Evolutionary conservation across 2,888 invertebrate species (phyloP).

Genomic region (Zaprionus lineosus): DNA sequence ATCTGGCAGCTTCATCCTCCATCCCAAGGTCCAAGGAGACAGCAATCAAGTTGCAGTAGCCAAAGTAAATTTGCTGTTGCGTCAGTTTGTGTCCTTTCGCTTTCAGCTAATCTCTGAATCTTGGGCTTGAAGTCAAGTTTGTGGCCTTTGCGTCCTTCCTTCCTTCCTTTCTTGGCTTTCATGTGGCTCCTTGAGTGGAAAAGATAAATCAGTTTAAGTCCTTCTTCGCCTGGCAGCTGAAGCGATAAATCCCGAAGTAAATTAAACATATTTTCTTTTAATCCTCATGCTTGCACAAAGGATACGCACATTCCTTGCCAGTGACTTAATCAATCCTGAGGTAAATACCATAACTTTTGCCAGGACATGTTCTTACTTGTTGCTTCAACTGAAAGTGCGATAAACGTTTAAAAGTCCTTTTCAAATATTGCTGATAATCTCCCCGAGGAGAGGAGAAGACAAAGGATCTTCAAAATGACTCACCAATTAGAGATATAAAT

Average conservation of each 20-base stretch:
- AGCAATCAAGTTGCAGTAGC: too few species aligned
- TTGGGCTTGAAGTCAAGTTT: constrained; percentile 20
- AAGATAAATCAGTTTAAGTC: constrained; percentile 38
- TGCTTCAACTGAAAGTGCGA: too few species aligned
- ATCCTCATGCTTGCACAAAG: background rate
- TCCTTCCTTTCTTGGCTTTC: constrained; percentile 11
- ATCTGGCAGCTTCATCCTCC: too few species aligned
- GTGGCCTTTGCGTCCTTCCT: constrained; percentile 2
- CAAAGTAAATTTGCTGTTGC: constrained; percentile 26
- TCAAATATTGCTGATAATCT: too few species aligned
- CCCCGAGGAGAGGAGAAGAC: too few species aligned
- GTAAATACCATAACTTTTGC: too few species aligned
- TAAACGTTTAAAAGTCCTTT: constrained; percentile 9
- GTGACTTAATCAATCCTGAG: background rate
- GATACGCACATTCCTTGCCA: constrained; percentile 5
- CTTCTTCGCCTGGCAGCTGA: constrained; percentile 40
- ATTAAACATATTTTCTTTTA: background rate
- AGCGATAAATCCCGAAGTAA: constrained; percentile 5
- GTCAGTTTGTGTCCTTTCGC: constrained; percentile 30
- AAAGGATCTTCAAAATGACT: too few species aligned
- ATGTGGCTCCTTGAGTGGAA: constrained; percentile 10
- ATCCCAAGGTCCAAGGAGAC: constrained; percentile 19
- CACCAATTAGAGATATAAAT: too few species aligned
- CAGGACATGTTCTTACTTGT: too few species aligned
- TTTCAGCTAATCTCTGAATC: constrained; percentile 39